Conservation (phyloP, 2,888 invertebrate species). For the Dicranocentrus wangi region DNA sequence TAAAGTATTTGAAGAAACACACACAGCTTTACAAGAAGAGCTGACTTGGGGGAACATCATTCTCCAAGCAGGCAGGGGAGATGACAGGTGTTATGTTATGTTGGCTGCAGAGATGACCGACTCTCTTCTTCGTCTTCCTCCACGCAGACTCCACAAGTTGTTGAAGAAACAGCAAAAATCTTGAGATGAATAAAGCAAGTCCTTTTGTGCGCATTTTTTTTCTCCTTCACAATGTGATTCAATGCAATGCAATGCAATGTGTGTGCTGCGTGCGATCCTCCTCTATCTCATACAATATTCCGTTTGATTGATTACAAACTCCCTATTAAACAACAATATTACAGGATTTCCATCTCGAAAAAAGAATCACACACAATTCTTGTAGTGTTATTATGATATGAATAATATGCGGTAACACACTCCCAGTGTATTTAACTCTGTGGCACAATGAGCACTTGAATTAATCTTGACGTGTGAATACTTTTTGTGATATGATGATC, state of each 20-base stretch:
- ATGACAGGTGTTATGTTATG: conserved; percentile 27
- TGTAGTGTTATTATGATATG: no score
- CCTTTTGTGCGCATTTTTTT: no score
- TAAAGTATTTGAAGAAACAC: conserved; percentile 26
- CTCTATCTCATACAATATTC: background rate
- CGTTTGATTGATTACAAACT: background rate
- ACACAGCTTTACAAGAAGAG: conserved; percentile 12
- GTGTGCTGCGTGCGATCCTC: no score
- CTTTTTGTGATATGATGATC: no score
- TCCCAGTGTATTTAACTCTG: no score
- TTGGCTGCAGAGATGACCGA: background rate
- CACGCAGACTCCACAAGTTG: background rate
- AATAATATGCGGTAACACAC: no score
- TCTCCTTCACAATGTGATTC: no score
- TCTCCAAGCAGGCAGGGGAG: conserved; percentile 21
- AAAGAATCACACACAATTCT: background rate
- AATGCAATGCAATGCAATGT: no score
- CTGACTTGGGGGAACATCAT: background rate
- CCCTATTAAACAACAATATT: background rate
- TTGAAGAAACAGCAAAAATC: no score
- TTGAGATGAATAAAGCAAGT: no score
- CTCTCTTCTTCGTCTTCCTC: background rate
- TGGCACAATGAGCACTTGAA: no score
- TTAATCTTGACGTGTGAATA: no score
- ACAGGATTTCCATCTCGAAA: background rate